A percentile compares a stretch with the other conserved stretches of the same genome.
These are phyloP conservation scores for Catocala sponsa DNA, from an alignment of 2,888 invertebrate species.

Conservation along the genomic window DNA sequence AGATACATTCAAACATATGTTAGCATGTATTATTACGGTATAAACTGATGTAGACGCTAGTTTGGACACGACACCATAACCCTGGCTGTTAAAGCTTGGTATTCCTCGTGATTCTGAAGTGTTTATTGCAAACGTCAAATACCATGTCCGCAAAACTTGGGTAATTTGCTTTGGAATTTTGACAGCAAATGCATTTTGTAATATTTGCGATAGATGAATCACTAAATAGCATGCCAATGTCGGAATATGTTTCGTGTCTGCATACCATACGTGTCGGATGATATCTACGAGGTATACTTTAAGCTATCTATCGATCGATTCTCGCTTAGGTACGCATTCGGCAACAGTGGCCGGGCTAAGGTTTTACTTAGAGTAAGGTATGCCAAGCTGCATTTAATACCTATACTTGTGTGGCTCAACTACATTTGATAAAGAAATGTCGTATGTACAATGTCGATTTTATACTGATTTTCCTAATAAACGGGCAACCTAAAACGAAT, in stretches of 20 bases:
- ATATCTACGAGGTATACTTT: too few species aligned
- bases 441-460: too few species aligned
- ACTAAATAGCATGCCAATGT: conserved; percentile 18
- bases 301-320: too few species aligned
- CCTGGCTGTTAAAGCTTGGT: conserved; percentile 24
- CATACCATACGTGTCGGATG: conserved; percentile 7
- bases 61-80: not conserved
- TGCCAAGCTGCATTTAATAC: too few species aligned
- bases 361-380: too few species aligned
- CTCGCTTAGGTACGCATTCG: too few species aligned
- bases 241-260: conserved; percentile 9
- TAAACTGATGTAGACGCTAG: conserved; percentile 9
- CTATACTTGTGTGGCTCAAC: too few species aligned
- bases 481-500: too few species aligned
- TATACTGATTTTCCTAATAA: too few species aligned
- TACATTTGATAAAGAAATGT: too few species aligned
- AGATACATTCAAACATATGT: conserved; percentile 1
- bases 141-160: conserved; percentile 31
- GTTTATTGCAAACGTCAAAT: conserved; percentile 46
- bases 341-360: too few species aligned
- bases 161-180: conserved; percentile 44
- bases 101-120: conserved; percentile 30
- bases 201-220: conserved; percentile 42
- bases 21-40: not conserved
- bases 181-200: conserved; percentile 38